Base-by-base conservation (phyloP, 1,140 invertebrate genomes). In the Matsumurasca onukii region DNA sequence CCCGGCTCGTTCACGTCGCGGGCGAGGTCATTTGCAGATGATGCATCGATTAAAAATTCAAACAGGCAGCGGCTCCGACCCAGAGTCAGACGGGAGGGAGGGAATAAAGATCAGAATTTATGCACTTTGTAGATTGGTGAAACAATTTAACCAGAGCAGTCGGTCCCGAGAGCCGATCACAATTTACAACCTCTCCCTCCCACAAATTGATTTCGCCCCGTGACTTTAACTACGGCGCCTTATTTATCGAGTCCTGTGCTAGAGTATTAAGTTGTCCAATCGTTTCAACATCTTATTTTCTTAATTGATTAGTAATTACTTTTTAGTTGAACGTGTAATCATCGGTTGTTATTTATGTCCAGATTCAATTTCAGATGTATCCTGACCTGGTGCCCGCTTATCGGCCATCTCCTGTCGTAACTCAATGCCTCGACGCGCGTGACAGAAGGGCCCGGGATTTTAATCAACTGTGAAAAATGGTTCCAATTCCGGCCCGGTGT, bases 281-380 rank as follows among this genome's bases (percentile, higher is more conserved):
- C 55, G 55, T 59, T 59, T 59, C 55, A 59, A 59, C 55, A 59
- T 59, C 55, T 59, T 59, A 59, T 59, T 59, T 29, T 24, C 55
- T 59, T 59, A 59, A 59, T 59, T 59, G 55, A 59, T 59, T 59
- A 59, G 55, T 59, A 59, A 59, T 59, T 59, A 59, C 15, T 27
- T 59, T 51, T 59, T 59, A 59, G 55, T 59, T 59, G 25, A 29
- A 59, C 15, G 55, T 59, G 55, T 59, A 59, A 59, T 59, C 55
- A 59, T 24, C 24, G 22, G 34, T 5, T 29, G 55, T 59, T 59
- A 59, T 59, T 59, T 59, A 59, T 59, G 25, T 27, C 5, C 22
- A 59, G 55, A 59, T 59, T 59, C 55, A 59, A 59, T 59, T 59
- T 59, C 30, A 59, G 55, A 59, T 59, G 55, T 29, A 5, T 17